Percentiles rank a stretch among this genome's conserved stretches.
Evolutionary conservation across 2,888 invertebrate species (phyloP).

Genomic region (Archaeoteleia sp.): DNA sequence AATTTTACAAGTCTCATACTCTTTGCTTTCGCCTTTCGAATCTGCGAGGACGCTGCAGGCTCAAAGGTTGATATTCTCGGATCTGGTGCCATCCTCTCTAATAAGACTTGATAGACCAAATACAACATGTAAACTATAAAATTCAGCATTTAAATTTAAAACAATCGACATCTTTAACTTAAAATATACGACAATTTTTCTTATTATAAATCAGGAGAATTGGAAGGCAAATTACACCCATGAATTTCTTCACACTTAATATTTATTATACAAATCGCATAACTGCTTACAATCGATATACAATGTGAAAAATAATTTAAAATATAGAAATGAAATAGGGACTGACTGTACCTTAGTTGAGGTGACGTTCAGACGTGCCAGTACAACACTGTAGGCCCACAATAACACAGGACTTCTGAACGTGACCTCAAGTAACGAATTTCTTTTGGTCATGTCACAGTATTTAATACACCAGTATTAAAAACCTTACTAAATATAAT

Average conservation of each 20-base stretch:
- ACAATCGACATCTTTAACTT: no score
- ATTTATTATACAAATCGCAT: constrained; percentile 67
- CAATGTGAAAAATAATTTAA: constrained; percentile 58
- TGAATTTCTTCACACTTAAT: constrained; percentile 39
- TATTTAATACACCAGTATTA: constrained; percentile 39
- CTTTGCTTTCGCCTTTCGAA: constrained; percentile 65
- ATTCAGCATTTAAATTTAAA: no score
- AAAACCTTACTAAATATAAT: constrained; percentile 7
- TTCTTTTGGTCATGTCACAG: constrained; percentile 52
- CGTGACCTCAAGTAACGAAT: constrained; percentile 65
- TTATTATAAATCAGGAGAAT: no score
- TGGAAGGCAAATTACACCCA: no score
- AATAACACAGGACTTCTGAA: constrained; percentile 61
- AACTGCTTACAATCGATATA: constrained; percentile 58
- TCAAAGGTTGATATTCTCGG: constrained; percentile 58
- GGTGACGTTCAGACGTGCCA: constrained; percentile 62
- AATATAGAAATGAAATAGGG: constrained; percentile 44
- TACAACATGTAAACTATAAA: no score
- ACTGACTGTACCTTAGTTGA: constrained; percentile 61
- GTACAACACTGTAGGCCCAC: constrained; percentile 50
- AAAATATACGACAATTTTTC: no score
- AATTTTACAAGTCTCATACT: no score
- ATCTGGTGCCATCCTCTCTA: constrained; percentile 32
- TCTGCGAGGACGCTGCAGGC: constrained; percentile 62
- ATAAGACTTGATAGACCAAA: constrained; percentile 16